phyloP scores from a whole-genome alignment of 1,140 invertebrate species.

The Meloidogyne hapla region DNA sequence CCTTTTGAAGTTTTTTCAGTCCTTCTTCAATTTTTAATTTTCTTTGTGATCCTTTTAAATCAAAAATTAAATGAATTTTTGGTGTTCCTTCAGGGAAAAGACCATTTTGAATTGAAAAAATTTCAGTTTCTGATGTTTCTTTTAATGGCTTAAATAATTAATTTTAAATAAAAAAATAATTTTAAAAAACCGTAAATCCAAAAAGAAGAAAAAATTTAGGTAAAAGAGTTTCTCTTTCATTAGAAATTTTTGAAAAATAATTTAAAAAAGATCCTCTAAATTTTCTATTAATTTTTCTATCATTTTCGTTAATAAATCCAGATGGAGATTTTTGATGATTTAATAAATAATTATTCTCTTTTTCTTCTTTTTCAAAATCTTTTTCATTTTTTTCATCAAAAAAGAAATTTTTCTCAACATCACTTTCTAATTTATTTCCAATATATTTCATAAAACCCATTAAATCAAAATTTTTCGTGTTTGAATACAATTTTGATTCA shows the following conservation, averaged over 20 bases:
- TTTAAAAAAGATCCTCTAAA: not conserved
- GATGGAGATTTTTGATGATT: not conserved
- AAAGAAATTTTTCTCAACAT: not conserved
- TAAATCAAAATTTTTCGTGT: slow-evolving; percentile 1
- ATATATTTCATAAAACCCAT: not conserved
- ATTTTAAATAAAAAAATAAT: not conserved
- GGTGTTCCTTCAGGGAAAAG: not conserved
- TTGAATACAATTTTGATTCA: not conserved
- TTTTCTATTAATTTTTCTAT: not conserved
- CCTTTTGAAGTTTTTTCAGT: not conserved
- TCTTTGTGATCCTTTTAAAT: not conserved
- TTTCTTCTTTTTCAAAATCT: not conserved
- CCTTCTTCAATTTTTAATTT: not conserved
- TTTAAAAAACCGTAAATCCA: not conserved
- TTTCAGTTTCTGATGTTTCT: not conserved
- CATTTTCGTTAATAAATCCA: not conserved
- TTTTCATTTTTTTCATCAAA: not conserved
- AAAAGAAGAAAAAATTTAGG: not conserved
- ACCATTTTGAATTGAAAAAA: slow-evolving; percentile 3
- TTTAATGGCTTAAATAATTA: not conserved
- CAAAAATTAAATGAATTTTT: not conserved
- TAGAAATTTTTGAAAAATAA: not conserved
- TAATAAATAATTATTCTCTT: not conserved
- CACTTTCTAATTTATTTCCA: not conserved
- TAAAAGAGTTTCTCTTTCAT: not conserved